phyloP scores from a whole-genome alignment of 1,140 invertebrate species.

The Antheraea mylitta region DNA sequence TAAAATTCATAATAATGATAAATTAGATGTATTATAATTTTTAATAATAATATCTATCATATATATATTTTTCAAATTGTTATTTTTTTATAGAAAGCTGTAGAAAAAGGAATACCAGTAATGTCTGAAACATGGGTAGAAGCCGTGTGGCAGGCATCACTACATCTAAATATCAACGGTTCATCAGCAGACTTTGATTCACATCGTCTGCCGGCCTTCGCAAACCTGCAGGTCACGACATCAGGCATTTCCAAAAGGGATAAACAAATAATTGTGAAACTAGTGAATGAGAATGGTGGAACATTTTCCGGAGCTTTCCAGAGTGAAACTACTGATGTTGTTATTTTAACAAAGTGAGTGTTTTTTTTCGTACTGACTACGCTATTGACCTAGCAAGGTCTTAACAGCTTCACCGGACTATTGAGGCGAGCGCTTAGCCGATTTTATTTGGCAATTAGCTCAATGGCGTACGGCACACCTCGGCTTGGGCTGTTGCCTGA shows the following conservation, averaged over 20 bases:
- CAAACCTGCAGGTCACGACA: constrained; percentile 88
- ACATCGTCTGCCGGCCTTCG: constrained; percentile 88
- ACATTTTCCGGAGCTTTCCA: constrained; percentile 78
- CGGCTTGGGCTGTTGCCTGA: too few relatives aligned
- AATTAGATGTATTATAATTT: too few relatives aligned
- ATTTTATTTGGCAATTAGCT: too few relatives aligned
- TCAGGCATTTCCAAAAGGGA: constrained; percentile 85
- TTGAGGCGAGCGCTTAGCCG: too few relatives aligned
- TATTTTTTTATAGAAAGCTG: constrained; percentile 85
- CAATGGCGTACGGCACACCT: too few relatives aligned
- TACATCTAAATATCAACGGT: constrained; percentile 81
- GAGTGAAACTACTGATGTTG: constrained; percentile 76
- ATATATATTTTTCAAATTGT: too few relatives aligned
- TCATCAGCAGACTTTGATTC: constrained; percentile 82
- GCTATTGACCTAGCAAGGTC: too few relatives aligned
- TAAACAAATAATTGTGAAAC: constrained; percentile 84
- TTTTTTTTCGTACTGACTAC: too few relatives aligned
- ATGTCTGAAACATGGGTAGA: constrained; percentile 90
- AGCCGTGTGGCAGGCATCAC: constrained; percentile 87
- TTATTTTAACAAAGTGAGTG: constrained; percentile 77
- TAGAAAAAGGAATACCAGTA: constrained; percentile 84
- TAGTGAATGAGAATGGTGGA: constrained; percentile 88
- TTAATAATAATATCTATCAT: too few relatives aligned
- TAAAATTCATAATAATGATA: too few relatives aligned
- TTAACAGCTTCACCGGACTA: too few relatives aligned